phyloP scores from a whole-genome alignment of 2,888 invertebrate genomes.

The Tenthredo notha region DNA sequence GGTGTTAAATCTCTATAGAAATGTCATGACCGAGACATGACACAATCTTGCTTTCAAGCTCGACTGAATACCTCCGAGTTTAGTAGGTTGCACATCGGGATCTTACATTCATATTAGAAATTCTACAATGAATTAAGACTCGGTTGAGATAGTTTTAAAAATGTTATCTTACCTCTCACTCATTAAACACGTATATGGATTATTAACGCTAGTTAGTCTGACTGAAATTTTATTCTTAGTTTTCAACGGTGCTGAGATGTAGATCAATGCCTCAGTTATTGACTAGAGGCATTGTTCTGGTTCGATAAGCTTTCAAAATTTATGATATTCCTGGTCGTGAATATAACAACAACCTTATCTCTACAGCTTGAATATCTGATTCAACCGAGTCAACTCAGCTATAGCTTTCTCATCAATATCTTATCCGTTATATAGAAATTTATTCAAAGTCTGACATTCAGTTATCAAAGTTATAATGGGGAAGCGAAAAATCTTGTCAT shows the following conservation, averaged over 20 bases:
- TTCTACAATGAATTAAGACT: background rate
- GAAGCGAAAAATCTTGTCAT: background rate
- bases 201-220: background rate
- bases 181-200: background rate
- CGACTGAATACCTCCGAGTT: constrained; percentile 9
- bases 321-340: background rate
- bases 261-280: background rate
- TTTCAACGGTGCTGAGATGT: background rate
- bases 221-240: background rate
- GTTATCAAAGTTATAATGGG: background rate
- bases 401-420: background rate
- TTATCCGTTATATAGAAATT: background rate
- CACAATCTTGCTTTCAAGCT: constrained; percentile 37
- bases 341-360: constrained; percentile 15
- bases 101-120: background rate
- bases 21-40: constrained; percentile 18
- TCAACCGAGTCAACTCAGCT: background rate
- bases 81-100: background rate
- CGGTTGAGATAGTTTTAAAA: background rate
- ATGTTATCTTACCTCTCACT: background rate
- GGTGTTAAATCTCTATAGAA: background rate
- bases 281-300: background rate
- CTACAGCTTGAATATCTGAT: background rate
- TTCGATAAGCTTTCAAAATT: background rate
- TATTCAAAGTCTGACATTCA: background rate